Evolutionary conservation across 2,888 invertebrate species (phyloP).

Genomic region (Quadriops clusia): DNA sequence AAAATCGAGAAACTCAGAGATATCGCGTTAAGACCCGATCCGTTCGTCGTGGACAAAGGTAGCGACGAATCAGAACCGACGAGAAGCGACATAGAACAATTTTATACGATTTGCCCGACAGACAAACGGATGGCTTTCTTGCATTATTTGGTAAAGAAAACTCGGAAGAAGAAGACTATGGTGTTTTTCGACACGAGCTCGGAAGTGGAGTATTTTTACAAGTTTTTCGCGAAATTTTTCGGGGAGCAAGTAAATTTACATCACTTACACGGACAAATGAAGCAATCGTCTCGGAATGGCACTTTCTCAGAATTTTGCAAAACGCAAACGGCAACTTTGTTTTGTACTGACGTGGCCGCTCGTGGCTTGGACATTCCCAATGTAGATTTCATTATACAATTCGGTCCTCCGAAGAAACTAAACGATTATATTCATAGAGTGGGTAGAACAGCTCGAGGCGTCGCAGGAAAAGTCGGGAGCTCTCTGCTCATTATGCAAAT

Average conservation of each 20-base stretch:
- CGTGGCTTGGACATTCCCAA: too few relatives aligned
- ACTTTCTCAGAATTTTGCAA: too few relatives aligned
- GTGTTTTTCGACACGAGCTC: conserved; percentile 10
- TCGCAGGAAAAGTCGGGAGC: conserved; percentile 5
- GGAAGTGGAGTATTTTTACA: conserved; percentile 6
- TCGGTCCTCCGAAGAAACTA: conserved; percentile 4
- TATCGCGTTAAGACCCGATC: conserved; percentile 85
- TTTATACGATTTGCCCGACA: conserved; percentile 89
- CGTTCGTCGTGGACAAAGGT: conserved; percentile 89
- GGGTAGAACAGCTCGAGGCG: conserved; percentile 6
- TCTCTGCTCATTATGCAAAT: too few relatives aligned
- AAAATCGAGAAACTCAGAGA: too few relatives aligned
- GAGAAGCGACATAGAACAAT: conserved; percentile 72
- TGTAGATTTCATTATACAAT: conserved; percentile 6
- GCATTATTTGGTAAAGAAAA: conserved; percentile 51
- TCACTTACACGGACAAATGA: conserved; percentile 3
- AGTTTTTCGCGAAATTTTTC: too few relatives aligned
- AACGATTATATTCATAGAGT: conserved; percentile 6
- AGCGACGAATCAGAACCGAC: conserved; percentile 74
- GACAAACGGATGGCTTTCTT: conserved; percentile 89
- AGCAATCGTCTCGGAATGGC: too few relatives aligned
- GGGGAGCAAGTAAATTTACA: conserved; percentile 1
- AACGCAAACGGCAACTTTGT: too few relatives aligned
- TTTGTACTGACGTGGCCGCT: too few relatives aligned
- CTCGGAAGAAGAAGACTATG: conserved; percentile 5